Evolutionary conservation across 1,140 invertebrate species (phyloP).

Genomic region (Semibalanus balanoides): DNA sequence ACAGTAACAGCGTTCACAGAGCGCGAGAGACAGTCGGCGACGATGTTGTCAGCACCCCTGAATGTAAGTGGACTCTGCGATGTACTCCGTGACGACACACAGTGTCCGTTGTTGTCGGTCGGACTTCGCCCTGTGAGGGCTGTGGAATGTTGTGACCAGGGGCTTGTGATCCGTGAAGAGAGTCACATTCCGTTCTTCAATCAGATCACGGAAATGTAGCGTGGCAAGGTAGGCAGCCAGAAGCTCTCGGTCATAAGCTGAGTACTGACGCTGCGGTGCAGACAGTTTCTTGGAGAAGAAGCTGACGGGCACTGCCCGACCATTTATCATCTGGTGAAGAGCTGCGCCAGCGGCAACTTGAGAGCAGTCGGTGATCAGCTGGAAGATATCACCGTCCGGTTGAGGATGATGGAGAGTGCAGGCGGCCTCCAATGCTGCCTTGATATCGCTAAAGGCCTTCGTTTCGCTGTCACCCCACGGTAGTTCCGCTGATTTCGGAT

Average conservation of each 20-base stretch:
- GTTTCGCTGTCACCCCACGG: not conserved
- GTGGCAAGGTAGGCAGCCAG: slow-evolving; percentile 32
- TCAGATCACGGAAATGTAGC: slow-evolving; percentile 30
- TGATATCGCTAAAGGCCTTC: not conserved
- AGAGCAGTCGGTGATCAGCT: slow-evolving; percentile 7
- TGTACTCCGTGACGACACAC: not conserved
- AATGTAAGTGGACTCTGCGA: not conserved
- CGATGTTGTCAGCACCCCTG: not conserved
- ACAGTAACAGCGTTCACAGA: not conserved
- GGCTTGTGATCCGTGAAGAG: slow-evolving; percentile 32
- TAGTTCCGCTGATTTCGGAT: not conserved
- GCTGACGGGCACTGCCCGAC: slow-evolving; percentile 6
- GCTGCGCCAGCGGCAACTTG: slow-evolving; percentile 4
- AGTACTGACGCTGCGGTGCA: slow-evolving; percentile 26
- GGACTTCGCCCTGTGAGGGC: not conserved
- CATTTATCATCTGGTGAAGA: slow-evolving; percentile 9
- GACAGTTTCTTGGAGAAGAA: slow-evolving; percentile 31
- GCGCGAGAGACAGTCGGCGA: not conserved
- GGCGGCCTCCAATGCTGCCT: not conserved
- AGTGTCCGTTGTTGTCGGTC: not conserved
- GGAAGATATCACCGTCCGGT: not conserved
- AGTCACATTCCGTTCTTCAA: slow-evolving; percentile 28
- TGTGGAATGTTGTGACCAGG: slow-evolving; percentile 24
- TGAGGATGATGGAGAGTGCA: not conserved
- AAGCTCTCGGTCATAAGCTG: slow-evolving; percentile 33